Base-by-base conservation (phyloP, 2,888 invertebrate genomes). In the Epistrophella euchroma region DNA sequence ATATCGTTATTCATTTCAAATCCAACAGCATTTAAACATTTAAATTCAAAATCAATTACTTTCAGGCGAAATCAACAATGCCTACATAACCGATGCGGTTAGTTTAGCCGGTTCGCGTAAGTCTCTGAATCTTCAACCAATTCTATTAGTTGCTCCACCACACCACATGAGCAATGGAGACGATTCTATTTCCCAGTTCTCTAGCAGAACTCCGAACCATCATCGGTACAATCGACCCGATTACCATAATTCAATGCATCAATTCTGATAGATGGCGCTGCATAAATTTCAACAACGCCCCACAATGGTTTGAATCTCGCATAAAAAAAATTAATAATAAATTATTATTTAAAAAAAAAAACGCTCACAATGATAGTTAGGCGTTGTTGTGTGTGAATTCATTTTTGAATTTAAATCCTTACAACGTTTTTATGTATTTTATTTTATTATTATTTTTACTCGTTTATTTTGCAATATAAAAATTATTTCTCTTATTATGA, bases 51-150 rank as follows among this genome's bases (percentile, higher is more conserved):
- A 74, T 37, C 17, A 32, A 19, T 79, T 76, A 70, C 5, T 87
- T 92, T 94, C 93, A 97, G 97, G 97, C 88, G 97, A 97, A 93
- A 96, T 97, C 88, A 97, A 97, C 93, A 96, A 96, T 89, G 97
- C 96, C 9, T 97, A 96, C 92, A 95, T 97, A 82, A 96, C 96
- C 15, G 98, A 98, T 91, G 96, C 95, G 32, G 96, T 96, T 88
- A 97, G 97, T 88, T 95, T 97, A 70, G 96, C 96, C 11, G 96
- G 96, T 0, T 97, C 97, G 0, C 94, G 97, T 74, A 97, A 97
- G 92, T 97, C 97, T 0, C 93, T 97, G 9, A 97, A 97, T 70
- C 93, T 98, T 11, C 97, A 97, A 92, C 97, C 98, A 2, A 97
- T 98, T 10, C 93, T 98, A 66, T 93, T 98, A 89, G 92, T 92